phyloP scores from a whole-genome alignment of 2,888 invertebrate genomes.

The Papilio elwesi region DNA sequence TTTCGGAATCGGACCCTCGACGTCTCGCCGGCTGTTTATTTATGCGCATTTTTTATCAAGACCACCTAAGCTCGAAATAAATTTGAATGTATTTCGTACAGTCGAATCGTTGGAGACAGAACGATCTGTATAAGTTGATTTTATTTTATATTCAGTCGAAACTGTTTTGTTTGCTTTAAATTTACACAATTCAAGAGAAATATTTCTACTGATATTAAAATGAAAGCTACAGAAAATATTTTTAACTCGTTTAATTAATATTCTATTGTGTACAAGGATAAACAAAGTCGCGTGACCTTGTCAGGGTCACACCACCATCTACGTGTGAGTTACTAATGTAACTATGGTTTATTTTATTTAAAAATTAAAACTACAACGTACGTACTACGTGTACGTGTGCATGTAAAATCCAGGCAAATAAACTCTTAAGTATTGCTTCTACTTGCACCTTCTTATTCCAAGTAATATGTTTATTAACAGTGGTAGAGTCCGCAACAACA shows the following conservation, averaged over 20 bases:
- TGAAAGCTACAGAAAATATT: conserved; percentile 10
- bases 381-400: background rate
- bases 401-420: background rate
- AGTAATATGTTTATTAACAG: no score
- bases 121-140: background rate
- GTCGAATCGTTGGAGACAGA: background rate
- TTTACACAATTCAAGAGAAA: background rate
- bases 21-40: conserved; percentile 4
- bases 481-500: no score
- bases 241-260: conserved; percentile 22
- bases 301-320: conserved; percentile 1
- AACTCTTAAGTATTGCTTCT: no score
- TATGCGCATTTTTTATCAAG: conserved; percentile 34
- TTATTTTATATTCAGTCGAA: background rate
- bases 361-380: conserved; percentile 8
- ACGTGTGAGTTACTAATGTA: conserved; percentile 13
- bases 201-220: background rate
- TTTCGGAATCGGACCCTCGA: conserved; percentile 16
- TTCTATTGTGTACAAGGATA: conserved; percentile 7
- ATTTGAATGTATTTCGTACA: conserved; percentile 34
- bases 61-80: conserved; percentile 37
- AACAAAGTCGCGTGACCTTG: conserved; percentile 30
- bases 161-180: conserved; percentile 12
- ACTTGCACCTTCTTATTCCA: no score
- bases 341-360: conserved; percentile 4